These are phyloP conservation scores for Martes flavigula DNA, from an alignment of 2,797 vertebrate genomes.

Conservation along the genomic window DNA sequence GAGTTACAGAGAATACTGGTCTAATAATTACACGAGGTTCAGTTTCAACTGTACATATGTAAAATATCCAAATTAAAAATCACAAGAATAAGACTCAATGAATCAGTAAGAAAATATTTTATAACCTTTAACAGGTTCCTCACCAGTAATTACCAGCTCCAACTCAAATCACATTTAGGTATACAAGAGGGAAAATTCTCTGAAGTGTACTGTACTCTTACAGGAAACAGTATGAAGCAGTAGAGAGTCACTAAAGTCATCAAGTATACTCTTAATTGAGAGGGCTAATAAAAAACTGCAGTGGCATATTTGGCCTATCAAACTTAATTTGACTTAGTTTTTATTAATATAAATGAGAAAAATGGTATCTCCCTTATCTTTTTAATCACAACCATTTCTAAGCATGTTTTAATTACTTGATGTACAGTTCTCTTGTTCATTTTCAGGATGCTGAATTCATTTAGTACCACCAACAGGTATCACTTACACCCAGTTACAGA, in stretches of 20 bases:
- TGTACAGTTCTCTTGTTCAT: not conserved
- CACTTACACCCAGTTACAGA: not conserved
- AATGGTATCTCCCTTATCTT: not conserved
- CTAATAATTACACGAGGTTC: not conserved
- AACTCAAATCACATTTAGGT: not conserved
- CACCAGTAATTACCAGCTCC: not conserved
- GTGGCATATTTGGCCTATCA: not conserved
- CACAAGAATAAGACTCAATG: not conserved
- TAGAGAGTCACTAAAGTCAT: not conserved
- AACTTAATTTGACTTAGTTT: conserved; percentile 24
- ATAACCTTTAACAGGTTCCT: not conserved
- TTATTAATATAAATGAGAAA: conserved; percentile 16
- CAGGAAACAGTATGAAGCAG: not conserved
- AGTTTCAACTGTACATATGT: not conserved
- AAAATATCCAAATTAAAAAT: conserved; percentile 25
- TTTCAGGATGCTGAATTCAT: not conserved
- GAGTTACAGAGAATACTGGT: not conserved
- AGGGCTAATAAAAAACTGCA: not conserved
- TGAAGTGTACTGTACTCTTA: not conserved
- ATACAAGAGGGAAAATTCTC: not conserved
- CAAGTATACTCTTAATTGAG: not conserved
- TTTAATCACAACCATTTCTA: not conserved
- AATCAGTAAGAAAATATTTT: not conserved
- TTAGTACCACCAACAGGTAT: not conserved
- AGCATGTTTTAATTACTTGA: not conserved